Conservation (phyloP, 1,140 invertebrate species). For the Lepidotrigona ventralis region DNA sequence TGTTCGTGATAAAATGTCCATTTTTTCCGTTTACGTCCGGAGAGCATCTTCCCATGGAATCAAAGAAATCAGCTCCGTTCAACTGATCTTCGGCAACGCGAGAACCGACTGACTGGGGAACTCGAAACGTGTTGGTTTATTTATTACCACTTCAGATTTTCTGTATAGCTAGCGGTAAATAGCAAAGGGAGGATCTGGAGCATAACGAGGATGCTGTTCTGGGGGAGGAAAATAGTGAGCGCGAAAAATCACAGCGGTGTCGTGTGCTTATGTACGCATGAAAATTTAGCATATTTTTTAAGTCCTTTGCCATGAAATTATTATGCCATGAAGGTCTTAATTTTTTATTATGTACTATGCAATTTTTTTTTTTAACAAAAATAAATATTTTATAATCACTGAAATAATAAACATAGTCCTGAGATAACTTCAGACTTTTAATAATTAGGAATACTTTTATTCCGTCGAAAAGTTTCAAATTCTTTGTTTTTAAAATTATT, state of each 20-base stretch:
- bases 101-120: conserved; percentile 34
- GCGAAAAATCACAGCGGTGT: neutral
- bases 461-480: too few relatives aligned
- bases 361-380: neutral
- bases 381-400: neutral
- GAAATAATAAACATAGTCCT: neutral
- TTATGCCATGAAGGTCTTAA: neutral
- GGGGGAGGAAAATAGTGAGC: conserved; percentile 12
- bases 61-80: conserved; percentile 11
- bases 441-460: neutral
- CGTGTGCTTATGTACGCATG: neutral
- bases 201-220: conserved; percentile 31
- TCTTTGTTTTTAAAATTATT: too few relatives aligned
- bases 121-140: conserved; percentile 31
- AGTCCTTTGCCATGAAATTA: neutral
- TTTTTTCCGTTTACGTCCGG: conserved; percentile 26
- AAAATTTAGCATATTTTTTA: neutral
- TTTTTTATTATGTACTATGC: neutral
- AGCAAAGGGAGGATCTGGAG: conserved; percentile 38
- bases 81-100: conserved; percentile 24
- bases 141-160: conserved; percentile 54
- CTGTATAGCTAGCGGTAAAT: neutral
- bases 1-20: conserved; percentile 5
- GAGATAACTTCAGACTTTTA: neutral
- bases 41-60: neutral